phyloP scores from a whole-genome alignment of 2,888 invertebrate genomes.

The Ophraella communa region DNA sequence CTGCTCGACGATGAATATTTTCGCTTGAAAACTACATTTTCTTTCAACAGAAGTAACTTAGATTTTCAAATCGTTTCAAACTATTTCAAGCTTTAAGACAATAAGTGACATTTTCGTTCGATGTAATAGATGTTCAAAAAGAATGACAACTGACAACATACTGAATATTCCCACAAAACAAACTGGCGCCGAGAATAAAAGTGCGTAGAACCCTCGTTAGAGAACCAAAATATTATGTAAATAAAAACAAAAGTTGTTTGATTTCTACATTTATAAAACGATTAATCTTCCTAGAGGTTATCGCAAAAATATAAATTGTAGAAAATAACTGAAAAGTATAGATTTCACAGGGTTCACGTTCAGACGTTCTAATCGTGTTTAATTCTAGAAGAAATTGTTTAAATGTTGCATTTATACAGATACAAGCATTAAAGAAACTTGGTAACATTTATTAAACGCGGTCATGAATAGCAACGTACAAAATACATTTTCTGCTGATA shows the following conservation, averaged over 20 bases:
- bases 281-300: too few species aligned
- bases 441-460: not conserved
- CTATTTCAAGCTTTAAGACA: conserved; percentile 38
- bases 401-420: not conserved
- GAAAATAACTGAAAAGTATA: not conserved
- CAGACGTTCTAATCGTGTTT: not conserved
- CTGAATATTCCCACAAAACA: conserved; percentile 16
- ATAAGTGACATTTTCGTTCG: conserved; percentile 26
- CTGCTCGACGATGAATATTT: conserved; percentile 49
- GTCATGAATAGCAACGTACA: not conserved
- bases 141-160: conserved; percentile 11
- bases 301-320: not conserved
- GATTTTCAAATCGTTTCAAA: conserved; percentile 23
- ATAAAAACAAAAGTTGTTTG: not conserved
- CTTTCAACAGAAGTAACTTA: conserved; percentile 20
- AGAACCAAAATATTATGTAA: not conserved
- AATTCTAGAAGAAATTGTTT: not conserved
- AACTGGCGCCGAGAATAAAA: not conserved
- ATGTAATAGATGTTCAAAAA: conserved; percentile 30
- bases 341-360: not conserved
- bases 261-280: not conserved
- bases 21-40: not conserved
- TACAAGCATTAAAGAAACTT: too few species aligned
- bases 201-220: not conserved
- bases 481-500: not conserved